Percentiles rank a stretch among this genome's conserved stretches.
Conservation (phyloP, 2,888 invertebrate genomes). For the Torymus aiolomorphi region DNA sequence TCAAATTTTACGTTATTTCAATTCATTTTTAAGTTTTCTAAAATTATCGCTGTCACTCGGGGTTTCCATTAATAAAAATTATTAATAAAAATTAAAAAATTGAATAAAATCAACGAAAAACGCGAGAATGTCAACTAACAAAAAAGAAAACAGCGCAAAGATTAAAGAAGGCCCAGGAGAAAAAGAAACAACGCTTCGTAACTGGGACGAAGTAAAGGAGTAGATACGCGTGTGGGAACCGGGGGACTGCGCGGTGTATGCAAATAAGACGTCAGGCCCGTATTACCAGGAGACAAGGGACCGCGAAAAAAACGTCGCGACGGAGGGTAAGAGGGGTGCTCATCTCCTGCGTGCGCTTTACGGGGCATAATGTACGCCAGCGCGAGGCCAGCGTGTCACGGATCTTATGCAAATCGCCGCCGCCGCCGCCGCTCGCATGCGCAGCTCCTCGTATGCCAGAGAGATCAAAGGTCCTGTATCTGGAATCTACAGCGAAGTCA, state of each 20-base stretch:
- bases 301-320: constrained; percentile 55
- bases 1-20: no score
- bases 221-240: constrained; percentile 42
- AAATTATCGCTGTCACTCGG: no score
- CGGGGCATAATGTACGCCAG: constrained; percentile 8
- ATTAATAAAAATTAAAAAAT: no score
- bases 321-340: constrained; percentile 23
- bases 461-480: constrained; percentile 39
- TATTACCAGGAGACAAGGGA: constrained; percentile 47
- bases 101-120: no score
- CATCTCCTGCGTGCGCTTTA: not conserved
- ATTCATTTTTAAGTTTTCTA: no score
- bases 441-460: constrained; percentile 26
- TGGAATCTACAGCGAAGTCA: constrained; percentile 30
- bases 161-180: not conserved
- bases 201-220: not conserved
- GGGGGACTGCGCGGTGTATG: constrained; percentile 39
- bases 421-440: no score
- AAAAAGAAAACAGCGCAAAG: no score
- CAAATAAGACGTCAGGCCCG: constrained; percentile 51
- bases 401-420: constrained; percentile 54
- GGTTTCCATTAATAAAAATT: no score
- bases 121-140: no score
- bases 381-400: constrained; percentile 5
- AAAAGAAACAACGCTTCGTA: not conserved